phyloP scores from a whole-genome alignment of 2,797 vertebrate genomes.

The Rhodeus uyekii region DNA sequence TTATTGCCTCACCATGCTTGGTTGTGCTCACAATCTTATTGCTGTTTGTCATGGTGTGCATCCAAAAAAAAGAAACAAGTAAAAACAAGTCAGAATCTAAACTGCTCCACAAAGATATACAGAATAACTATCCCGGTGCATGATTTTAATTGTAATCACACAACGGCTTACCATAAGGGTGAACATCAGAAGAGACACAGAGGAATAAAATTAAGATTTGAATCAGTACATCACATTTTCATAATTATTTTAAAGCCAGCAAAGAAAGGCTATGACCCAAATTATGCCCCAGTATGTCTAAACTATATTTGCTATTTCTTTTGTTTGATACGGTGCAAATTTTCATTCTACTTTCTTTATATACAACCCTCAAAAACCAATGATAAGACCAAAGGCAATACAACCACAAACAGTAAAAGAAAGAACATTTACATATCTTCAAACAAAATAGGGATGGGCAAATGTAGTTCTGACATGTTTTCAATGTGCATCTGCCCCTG shows the following conservation, averaged over 20 bases:
- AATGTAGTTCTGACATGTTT: background rate
- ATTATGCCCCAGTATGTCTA: background rate
- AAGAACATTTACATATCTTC: background rate
- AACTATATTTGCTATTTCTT: background rate
- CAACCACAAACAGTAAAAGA: background rate
- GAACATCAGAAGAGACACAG: background rate
- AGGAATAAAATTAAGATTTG: background rate
- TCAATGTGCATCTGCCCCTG: background rate
- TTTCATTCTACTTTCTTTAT: background rate
- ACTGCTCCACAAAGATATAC: background rate
- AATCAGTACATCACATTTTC: background rate
- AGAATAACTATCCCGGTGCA: background rate
- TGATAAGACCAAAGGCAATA: background rate
- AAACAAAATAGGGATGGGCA: background rate
- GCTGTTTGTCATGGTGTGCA: fast-evolving
- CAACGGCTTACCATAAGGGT: background rate
- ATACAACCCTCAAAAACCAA: background rate
- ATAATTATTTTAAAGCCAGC: background rate
- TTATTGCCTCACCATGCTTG: background rate
- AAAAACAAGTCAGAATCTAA: background rate
- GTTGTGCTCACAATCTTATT: background rate
- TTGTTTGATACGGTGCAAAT: background rate
- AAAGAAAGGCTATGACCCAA: background rate
- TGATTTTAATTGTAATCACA: background rate
- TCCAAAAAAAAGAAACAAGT: background rate